These are phyloP conservation scores for Meiosimyza platycephala DNA, from an alignment of 2,888 invertebrate genomes.

Conservation along the genomic window DNA sequence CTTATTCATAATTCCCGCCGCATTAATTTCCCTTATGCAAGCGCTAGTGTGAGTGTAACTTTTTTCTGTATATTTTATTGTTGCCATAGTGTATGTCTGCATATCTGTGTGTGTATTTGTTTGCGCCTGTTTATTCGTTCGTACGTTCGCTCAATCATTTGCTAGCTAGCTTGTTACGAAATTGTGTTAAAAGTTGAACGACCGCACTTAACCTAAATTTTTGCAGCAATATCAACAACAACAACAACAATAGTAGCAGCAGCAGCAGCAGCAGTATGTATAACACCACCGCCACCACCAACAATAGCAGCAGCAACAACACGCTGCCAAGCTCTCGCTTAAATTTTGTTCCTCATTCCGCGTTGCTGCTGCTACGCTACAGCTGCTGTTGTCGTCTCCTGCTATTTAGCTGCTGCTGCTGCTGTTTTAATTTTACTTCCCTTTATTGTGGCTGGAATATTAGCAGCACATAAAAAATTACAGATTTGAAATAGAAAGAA, in stretches of 20 bases:
- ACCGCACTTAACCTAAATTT: conserved; percentile 67
- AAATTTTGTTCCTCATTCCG: not conserved
- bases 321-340: not conserved
- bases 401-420: conserved; percentile 11
- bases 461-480: too few species aligned
- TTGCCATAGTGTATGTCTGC: not conserved
- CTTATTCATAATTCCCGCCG: too few species aligned
- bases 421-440: conserved; percentile 13
- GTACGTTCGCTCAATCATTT: conserved; percentile 1
- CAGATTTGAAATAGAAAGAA: not conserved
- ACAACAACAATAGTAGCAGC: conserved; percentile 21
- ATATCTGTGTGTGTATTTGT: not conserved
- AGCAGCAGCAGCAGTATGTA: conserved; percentile 35
- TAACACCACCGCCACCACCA: not conserved
- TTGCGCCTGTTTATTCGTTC: conserved; percentile 12
- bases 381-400: conserved; percentile 9
- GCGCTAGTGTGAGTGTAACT: too few species aligned
- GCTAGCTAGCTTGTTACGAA: conserved; percentile 48
- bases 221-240: conserved; percentile 41
- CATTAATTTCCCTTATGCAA: too few species aligned
- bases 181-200: conserved; percentile 66
- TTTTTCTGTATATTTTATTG: not conserved
- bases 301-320: conserved; percentile 5
- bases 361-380: not conserved
- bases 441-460: not conserved